Evolutionary conservation across 2,113 vertebrate species (phyloP).

Genomic region (Cranoglanis bouderius): DNA sequence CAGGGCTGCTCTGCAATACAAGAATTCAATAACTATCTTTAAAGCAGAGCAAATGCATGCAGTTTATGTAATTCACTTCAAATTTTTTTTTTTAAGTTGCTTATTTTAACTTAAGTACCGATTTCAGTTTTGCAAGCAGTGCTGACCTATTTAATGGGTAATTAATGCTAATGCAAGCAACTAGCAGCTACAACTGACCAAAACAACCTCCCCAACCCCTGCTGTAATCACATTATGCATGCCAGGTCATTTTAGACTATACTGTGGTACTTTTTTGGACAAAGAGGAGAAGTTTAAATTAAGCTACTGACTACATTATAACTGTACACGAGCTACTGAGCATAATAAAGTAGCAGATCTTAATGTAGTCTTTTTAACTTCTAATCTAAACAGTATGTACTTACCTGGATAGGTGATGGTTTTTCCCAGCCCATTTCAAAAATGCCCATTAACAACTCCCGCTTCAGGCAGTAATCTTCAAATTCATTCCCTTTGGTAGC

Average conservation of each 20-base stretch:
- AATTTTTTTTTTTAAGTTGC: too few species aligned
- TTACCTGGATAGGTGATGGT: slow-evolving; percentile 97
- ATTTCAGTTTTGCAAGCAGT: neutral
- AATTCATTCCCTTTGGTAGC: slow-evolving; percentile 99
- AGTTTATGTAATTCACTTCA: too few species aligned
- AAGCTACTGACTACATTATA: neutral
- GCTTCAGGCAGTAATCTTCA: slow-evolving; percentile 99
- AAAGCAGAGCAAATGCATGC: too few species aligned
- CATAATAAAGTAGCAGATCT: neutral
- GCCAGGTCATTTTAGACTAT: neutral
- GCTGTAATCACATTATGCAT: too few species aligned
- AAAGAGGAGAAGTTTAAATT: neutral
- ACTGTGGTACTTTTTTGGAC: neutral
- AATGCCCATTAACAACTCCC: slow-evolving; percentile 99
- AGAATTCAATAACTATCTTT: too few species aligned
- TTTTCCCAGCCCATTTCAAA: slow-evolving; percentile 99
- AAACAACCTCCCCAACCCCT: too few species aligned
- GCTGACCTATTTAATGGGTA: neutral
- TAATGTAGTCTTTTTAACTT: slow-evolving; percentile 1
- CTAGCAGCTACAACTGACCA: neutral
- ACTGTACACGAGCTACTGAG: neutral
- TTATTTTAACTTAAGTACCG: neutral
- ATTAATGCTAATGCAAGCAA: neutral
- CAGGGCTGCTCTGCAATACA: too few species aligned
- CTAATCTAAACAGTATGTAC: neutral